Conservation (phyloP, 2,888 invertebrate species). For the Calephelis perditalis region DNA sequence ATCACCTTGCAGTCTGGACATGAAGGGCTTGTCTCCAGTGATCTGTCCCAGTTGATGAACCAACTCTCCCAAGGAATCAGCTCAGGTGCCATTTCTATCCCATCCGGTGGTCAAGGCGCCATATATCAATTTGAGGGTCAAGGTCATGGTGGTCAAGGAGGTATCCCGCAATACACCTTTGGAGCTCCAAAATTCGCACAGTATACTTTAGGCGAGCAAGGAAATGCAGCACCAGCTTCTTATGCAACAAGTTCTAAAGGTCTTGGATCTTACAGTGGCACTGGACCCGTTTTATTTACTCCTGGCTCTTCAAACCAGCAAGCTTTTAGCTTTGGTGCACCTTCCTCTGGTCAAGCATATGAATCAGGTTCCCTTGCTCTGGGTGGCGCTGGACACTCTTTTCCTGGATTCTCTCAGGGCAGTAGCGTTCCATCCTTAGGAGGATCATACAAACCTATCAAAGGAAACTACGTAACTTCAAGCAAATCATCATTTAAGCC, state of each 20-base stretch:
- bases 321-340: constrained; percentile 40
- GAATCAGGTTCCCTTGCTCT: constrained; percentile 39
- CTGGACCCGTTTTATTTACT: constrained; percentile 63
- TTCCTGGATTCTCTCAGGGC: constrained; percentile 37
- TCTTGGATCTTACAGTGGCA: constrained; percentile 59
- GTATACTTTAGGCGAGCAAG: constrained; percentile 48
- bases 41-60: constrained; percentile 63
- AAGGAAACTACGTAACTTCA: constrained; percentile 45
- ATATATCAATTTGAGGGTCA: constrained; percentile 48
- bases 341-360: constrained; percentile 32
- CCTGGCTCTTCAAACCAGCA: constrained; percentile 48
- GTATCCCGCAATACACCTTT: constrained; percentile 50
- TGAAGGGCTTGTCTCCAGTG: constrained; percentile 45
- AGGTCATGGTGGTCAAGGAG: constrained; percentile 47
- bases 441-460: constrained; percentile 46
- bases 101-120: constrained; percentile 47
- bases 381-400: constrained; percentile 37
- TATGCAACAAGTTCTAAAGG: constrained; percentile 66
- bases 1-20: constrained; percentile 56
- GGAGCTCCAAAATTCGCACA: constrained; percentile 49
- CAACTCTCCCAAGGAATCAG: constrained; percentile 59
- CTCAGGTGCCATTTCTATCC: constrained; percentile 53
- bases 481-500: constrained; percentile 65
- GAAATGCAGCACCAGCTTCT: constrained; percentile 46
- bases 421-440: constrained; percentile 39